phyloP scores from a whole-genome alignment of 2,888 invertebrate genomes.

The Phaonia tiefii region DNA sequence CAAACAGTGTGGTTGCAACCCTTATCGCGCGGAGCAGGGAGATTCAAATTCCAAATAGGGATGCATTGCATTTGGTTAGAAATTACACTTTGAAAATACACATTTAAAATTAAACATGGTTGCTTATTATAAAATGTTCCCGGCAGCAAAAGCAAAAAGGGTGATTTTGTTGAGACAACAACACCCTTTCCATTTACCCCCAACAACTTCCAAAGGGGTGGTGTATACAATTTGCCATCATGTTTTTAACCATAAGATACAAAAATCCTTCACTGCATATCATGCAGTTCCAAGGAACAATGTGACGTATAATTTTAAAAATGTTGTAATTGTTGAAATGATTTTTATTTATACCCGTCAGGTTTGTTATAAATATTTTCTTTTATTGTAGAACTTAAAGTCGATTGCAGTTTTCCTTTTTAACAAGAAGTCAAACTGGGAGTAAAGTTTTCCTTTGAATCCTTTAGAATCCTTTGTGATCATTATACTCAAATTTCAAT shows the following conservation, averaged over 20 bases:
- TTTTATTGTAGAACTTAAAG: not conserved
- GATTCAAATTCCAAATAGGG: not conserved
- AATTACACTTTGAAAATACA: conserved; percentile 31
- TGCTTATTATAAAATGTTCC: conserved; percentile 23
- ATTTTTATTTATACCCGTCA: not conserved
- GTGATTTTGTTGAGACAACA: conserved; percentile 4
- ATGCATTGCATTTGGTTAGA: not conserved
- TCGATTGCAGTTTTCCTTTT: not conserved
- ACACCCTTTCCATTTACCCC: conserved; percentile 30
- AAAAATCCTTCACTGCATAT: conserved; percentile 45
- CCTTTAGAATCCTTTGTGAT: conserved; percentile 11
- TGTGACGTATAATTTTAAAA: not conserved
- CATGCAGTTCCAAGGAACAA: conserved; percentile 11
- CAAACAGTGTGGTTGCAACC: conserved; percentile 10
- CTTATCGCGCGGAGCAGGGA: not conserved
- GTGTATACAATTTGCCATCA: conserved; percentile 58
- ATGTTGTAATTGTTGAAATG: conserved; percentile 8
- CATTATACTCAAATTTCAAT: conserved; percentile 21
- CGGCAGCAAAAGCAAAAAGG: conserved; percentile 15
- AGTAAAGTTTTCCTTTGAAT: not conserved
- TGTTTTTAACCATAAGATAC: conserved; percentile 32
- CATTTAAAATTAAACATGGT: conserved; percentile 59
- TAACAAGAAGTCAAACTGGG: conserved; percentile 9
- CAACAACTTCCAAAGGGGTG: conserved; percentile 24
- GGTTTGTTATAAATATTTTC: not conserved